Base-by-base conservation (phyloP, 2,888 invertebrate species). In the Tillus elongatus region DNA sequence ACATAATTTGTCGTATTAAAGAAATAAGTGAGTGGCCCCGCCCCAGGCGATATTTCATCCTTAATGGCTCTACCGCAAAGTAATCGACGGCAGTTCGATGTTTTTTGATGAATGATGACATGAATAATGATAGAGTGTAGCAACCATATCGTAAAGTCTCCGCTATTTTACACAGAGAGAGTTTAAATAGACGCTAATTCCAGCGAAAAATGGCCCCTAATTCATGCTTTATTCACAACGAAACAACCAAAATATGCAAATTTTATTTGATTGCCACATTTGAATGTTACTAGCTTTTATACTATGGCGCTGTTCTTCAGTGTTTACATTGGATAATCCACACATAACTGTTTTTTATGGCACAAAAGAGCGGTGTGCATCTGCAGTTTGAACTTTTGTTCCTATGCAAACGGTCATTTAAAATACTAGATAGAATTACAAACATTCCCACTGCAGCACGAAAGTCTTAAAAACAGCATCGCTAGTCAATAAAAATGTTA, bases 51-150 rank as follows among this genome's bases (percentile, higher is more conserved):
- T 19, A 19, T 19, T 19, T 19, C n/a, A 19, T 8, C 6, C n/a
- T 19, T 55, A 54, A 54, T 54, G 50, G 50, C 53, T 44, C 40
- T 39, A 43, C 44, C 47, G 46, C 45, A 46, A 40, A 45, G 46
- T 52, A 53, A 56, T 56, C 54, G 56, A 54, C 51, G 49, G 50
- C 46, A 44, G 47, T 53, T 56, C 51, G 52, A 53, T 53, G 49
- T 54, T 53, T 52, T 52, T 54, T 58, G 57, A 59, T 58, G 54
- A 57, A 57, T 56, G 57, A 51, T 51, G 57, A 55, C 54, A 52
- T 56, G 53, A 57, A 57, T 57, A 57, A 57, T 55, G 57, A 57
- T 54, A 47, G 53, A 54, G 45, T 47, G 45, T 43, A 46, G 41
- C 49, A 43, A 41, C 39, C 39, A 32, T 34, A 41, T 35, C 41